phyloP scores from a whole-genome alignment of 2,113 vertebrate species.

The Amphiprion ocellaris region DNA sequence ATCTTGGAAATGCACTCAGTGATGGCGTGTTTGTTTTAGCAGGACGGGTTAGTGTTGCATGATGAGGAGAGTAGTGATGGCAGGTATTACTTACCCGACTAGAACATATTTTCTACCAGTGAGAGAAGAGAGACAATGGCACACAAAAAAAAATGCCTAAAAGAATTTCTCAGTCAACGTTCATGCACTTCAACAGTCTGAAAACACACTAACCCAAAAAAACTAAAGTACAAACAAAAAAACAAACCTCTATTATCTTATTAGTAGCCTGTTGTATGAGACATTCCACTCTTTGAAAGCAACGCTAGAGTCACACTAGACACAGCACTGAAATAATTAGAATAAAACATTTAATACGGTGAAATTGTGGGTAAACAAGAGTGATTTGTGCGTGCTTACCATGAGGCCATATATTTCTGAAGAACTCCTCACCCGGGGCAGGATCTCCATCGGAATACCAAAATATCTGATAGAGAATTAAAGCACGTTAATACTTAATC shows the following conservation, averaged over 20 bases:
- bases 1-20: conserved; percentile 86
- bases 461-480: conserved; percentile 89
- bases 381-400: conserved; percentile 80
- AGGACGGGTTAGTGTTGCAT: conserved; percentile 11
- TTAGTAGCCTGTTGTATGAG: conserved; percentile 18
- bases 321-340: conserved; percentile 15
- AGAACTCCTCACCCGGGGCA: conserved; percentile 92
- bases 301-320: conserved; percentile 14
- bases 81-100: conserved; percentile 90
- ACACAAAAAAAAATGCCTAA: conserved; percentile 75
- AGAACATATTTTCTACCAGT: conserved; percentile 95
- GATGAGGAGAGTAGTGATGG: conserved; percentile 44
- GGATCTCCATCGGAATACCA: conserved; percentile 93
- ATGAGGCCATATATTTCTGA: conserved; percentile 96
- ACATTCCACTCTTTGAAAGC: conserved; percentile 30
- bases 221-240: background rate
- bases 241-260: conserved; percentile 27
- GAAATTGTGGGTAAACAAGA: background rate
- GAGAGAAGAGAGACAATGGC: conserved; percentile 86
- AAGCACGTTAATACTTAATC: background rate
- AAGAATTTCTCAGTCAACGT: conserved; percentile 57
- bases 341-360: background rate
- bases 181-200: conserved; percentile 60
- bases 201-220: conserved; percentile 16
- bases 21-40: conserved; percentile 63